These are phyloP conservation scores for Melipona quadrifasciata DNA, from an alignment of 1,140 invertebrate species.

Conservation along the genomic window DNA sequence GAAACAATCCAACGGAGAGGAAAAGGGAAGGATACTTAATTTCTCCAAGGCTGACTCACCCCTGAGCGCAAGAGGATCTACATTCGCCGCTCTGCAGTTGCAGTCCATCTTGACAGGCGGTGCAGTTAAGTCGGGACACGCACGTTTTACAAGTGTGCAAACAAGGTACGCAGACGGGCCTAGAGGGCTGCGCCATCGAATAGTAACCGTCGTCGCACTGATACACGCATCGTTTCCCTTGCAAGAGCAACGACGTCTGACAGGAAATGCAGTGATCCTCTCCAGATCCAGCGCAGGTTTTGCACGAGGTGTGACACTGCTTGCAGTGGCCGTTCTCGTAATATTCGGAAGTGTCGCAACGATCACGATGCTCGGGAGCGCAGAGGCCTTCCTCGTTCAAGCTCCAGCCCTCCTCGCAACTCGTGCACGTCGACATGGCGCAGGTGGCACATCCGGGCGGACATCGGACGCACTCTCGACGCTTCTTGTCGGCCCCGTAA, in stretches of 20 bases:
- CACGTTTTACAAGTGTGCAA: conserved; percentile 90
- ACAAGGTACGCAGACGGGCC: conserved; percentile 88
- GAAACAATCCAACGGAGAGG: too few relatives aligned
- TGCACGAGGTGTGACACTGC: conserved; percentile 87
- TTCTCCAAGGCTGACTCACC: conserved; percentile 72
- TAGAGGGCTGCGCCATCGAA: conserved; percentile 81
- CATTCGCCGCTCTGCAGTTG: conserved; percentile 91
- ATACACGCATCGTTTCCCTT: conserved; percentile 86
- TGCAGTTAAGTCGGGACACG: conserved; percentile 89
- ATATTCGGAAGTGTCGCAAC: conserved; percentile 87
- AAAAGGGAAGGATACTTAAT: not conserved
- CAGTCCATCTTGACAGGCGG: conserved; percentile 87
- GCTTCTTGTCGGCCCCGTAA: conserved; percentile 88
- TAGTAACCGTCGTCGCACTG: conserved; percentile 89
- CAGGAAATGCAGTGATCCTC: conserved; percentile 88
- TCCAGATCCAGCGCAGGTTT: conserved; percentile 87
- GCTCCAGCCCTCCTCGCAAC: conserved; percentile 87
- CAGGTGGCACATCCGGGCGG: conserved; percentile 88
- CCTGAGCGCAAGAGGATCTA: conserved; percentile 87
- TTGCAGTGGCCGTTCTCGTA: conserved; percentile 86
- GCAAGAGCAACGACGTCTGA: conserved; percentile 84
- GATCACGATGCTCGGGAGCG: conserved; percentile 84
- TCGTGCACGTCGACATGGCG: conserved; percentile 85
- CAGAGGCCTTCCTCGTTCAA: conserved; percentile 88
- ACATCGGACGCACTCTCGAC: conserved; percentile 88